Evolutionary conservation across 2,113 vertebrate genomes (phyloP).

Genomic region (Alces alces): DNA sequence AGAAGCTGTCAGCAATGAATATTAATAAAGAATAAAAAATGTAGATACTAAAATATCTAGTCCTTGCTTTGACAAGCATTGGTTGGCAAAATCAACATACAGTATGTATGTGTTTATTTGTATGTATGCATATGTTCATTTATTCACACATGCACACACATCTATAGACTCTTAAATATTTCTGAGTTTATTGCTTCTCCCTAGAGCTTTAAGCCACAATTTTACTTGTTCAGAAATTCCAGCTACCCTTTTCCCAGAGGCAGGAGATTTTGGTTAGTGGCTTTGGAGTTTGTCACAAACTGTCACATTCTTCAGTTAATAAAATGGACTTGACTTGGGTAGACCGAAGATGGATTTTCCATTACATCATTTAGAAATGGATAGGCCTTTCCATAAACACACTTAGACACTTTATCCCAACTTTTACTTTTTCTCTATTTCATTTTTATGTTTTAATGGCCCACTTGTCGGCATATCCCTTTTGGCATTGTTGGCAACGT

Average conservation of each 20-base stretch:
- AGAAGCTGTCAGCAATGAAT: neutral
- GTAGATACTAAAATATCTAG: neutral
- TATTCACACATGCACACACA: neutral
- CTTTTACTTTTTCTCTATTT: conserved; percentile 53
- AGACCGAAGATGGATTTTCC: conserved; percentile 56
- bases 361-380: conserved; percentile 77
- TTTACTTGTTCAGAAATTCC: conserved; percentile 44
- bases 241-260: conserved; percentile 29
- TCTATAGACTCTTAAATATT: neutral
- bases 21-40: conserved; percentile 1
- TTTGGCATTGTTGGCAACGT: conserved; percentile 40
- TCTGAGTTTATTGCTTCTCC: neutral
- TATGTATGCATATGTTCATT: neutral
- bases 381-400: conserved; percentile 69
- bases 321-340: conserved; percentile 34
- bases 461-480: conserved; percentile 44
- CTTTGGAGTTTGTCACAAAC: conserved; percentile 59
- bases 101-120: neutral
- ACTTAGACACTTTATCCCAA: conserved; percentile 53
- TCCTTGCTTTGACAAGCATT: neutral
- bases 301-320: conserved; percentile 20
- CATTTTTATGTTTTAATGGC: conserved; percentile 38
- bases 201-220: conserved; percentile 28
- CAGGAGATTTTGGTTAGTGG: conserved; percentile 50
- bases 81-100: neutral